These are phyloP conservation scores for Cantharis rufa DNA, from an alignment of 2,888 invertebrate species.

Conservation along the genomic window DNA sequence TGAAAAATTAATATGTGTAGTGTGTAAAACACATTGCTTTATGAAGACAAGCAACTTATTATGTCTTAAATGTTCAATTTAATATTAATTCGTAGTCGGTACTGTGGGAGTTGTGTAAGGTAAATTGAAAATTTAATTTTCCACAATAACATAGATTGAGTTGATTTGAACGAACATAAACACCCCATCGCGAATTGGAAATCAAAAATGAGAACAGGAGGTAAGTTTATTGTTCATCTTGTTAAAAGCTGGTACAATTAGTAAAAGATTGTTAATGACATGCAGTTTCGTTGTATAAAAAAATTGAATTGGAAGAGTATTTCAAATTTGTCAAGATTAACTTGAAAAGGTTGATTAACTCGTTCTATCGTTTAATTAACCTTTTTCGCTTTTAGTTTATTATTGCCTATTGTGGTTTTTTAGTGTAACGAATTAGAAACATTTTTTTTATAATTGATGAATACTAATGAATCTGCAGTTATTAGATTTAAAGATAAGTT, in stretches of 20 bases:
- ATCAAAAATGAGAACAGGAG: background rate
- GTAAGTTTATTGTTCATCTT: background rate
- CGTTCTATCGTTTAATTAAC: background rate
- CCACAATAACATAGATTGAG: background rate
- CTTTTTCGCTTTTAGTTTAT: background rate
- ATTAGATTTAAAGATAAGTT: background rate
- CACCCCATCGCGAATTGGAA: constrained; percentile 12
- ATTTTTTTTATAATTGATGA: background rate
- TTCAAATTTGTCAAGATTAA: constrained; percentile 8
- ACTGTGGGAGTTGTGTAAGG: background rate
- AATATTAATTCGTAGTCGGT: background rate
- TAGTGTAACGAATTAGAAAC: background rate
- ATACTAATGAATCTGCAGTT: background rate
- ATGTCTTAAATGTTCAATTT: background rate
- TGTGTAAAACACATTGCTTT: background rate
- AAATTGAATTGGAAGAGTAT: background rate
- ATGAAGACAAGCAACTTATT: background rate
- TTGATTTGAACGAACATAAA: constrained; percentile 15
- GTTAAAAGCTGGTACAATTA: background rate
- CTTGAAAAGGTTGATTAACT: constrained; percentile 5
- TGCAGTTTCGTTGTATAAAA: background rate
- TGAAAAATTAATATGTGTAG: background rate
- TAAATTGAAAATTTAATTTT: background rate
- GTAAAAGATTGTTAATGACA: background rate
- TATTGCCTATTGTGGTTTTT: background rate